Conservation (phyloP, 2,797 vertebrate species). For the Spinus olivaceus region DNA sequence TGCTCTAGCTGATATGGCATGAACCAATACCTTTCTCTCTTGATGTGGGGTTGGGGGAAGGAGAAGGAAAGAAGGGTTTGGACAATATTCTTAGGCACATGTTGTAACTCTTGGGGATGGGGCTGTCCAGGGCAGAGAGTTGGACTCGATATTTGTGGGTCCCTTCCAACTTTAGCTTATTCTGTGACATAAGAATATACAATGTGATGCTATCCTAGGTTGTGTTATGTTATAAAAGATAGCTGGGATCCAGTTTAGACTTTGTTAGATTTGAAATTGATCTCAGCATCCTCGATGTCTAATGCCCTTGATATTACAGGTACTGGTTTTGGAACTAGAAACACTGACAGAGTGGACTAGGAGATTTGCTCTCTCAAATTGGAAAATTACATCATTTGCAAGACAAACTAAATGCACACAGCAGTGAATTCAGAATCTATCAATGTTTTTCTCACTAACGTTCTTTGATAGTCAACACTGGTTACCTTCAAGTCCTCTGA, state of each 20-base stretch:
- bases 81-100: no score
- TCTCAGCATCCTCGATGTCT: neutral
- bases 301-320: neutral
- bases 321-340: neutral
- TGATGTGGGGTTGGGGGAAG: accelerated
- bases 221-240: neutral
- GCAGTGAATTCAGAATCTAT: neutral
- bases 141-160: neutral
- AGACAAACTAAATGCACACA: neutral
- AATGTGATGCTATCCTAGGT: neutral
- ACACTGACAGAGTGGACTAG: neutral
- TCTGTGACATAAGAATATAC: neutral
- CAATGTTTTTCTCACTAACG: accelerated
- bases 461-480: neutral
- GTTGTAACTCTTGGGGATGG: neutral
- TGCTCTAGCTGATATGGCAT: neutral
- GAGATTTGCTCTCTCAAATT: neutral
- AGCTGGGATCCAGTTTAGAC: neutral
- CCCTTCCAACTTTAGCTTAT: neutral
- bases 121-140: no score
- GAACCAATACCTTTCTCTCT: neutral
- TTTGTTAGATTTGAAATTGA: neutral
- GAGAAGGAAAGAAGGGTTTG: neutral
- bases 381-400: neutral
- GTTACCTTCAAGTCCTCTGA: neutral